Percentiles rank a stretch among this genome's conserved stretches.
Conservation (phyloP, 2,797 vertebrate genomes). For the Balearica regulorum region DNA sequence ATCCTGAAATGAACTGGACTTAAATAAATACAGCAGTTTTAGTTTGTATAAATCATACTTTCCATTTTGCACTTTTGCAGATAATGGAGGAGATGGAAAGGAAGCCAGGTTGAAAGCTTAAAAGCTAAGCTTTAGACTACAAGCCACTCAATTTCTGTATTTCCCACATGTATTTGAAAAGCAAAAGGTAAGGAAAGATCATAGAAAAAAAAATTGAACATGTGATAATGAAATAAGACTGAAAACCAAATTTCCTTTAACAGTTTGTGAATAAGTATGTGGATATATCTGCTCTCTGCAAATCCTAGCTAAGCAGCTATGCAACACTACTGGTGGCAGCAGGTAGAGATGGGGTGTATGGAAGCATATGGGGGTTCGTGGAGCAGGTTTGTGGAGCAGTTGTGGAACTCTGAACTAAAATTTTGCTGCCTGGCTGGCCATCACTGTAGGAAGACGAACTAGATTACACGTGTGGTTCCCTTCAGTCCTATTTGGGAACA, state of each 20-base stretch:
- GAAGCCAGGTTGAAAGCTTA: neutral
- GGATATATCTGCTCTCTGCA: neutral
- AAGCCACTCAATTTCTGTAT: neutral
- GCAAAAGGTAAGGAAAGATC: neutral
- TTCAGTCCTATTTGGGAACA: neutral
- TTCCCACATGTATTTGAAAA: neutral
- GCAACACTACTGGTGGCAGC: neutral
- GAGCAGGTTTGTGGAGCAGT: neutral
- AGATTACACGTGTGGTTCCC: neutral
- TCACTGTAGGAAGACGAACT: neutral
- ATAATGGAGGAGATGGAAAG: neutral
- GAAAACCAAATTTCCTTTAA: neutral
- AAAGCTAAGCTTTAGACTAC: neutral
- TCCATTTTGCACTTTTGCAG: neutral
- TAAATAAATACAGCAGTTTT: neutral
- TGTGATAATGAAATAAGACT: neutral
- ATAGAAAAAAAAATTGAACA: neutral
- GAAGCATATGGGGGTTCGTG: neutral
- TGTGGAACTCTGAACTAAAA: neutral
- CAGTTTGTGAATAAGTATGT: neutral
- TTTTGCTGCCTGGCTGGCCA: neutral
- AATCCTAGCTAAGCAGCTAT: neutral
- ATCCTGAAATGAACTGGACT: neutral
- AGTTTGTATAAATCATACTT: neutral
- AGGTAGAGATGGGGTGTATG: neutral